phyloP scores from a whole-genome alignment of 2,797 vertebrate species.

The Bufotes viridis region DNA sequence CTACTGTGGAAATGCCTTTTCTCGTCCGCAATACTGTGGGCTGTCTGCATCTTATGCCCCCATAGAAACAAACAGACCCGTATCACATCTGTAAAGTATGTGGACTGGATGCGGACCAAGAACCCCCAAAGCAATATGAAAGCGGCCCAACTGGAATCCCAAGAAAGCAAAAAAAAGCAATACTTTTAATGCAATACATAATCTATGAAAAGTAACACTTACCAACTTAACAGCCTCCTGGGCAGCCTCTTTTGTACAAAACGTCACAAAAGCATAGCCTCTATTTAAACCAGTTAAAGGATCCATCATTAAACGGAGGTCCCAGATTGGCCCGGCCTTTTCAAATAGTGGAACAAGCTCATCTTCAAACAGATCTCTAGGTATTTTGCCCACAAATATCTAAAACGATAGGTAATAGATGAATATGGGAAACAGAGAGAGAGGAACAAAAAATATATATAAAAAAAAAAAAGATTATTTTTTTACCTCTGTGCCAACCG shows the following conservation, averaged over 20 bases:
- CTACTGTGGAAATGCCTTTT: no score
- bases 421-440: neutral
- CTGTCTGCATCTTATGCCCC: no score
- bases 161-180: neutral
- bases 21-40: no score
- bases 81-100: no score
- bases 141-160: neutral
- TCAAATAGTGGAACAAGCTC: constrained; percentile 98
- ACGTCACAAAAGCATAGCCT: constrained; percentile 99
- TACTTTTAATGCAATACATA: neutral
- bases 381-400: constrained; percentile 99
- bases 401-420: constrained; percentile 68
- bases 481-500: constrained; percentile 92
- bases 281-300: constrained; percentile 96
- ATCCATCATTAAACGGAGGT: constrained; percentile 99
- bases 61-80: no score
- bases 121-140: neutral
- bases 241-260: constrained; percentile 99
- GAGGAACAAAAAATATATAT: constrained; percentile 47
- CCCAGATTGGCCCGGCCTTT: constrained; percentile 98
- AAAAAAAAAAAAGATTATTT: neutral
- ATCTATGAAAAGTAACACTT: constrained; percentile 64
- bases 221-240: constrained; percentile 99
- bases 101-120: no score
- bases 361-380: constrained; percentile 98